Evolutionary conservation across 2,797 vertebrate genomes (phyloP), one percentile per base, ranked within the genome.

Genomic region (Brachymystax lenok): DNA sequence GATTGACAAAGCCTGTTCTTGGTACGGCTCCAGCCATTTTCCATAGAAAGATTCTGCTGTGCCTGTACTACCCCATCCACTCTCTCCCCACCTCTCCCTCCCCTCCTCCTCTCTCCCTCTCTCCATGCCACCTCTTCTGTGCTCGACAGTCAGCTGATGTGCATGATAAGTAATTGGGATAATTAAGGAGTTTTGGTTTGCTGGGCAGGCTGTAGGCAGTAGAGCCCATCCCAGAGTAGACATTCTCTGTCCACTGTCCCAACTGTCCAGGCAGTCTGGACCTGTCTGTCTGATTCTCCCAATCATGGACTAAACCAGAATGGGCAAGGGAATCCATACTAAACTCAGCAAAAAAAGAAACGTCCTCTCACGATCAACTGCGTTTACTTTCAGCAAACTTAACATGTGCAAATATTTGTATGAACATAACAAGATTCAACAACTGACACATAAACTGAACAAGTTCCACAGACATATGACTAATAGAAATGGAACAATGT

Each of bases 1-100:
- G 78, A 74, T 7, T 74, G 70, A 74, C 56, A 61, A 74, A 81
- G 80, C 75, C 71, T 79, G 68, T 79, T 77, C 77, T 69, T 82
- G 79, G 79, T 74, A 59, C 27, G 6, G 16, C 30, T 33, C 74
- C 77, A 33, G 72, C 19, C 69, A 16, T 30, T 74, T 79, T 79
- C 66, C 74, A 64, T 61, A 50, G 76, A 69, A 75, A 67, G 73
- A 10, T 51, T 16, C 50, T 28, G 6, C 50, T 66, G 24, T 16
- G 59, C 68, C 70, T 46, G 51, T 4, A 5, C 33, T 56, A 71
- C 68, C 70, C 74, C 80, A 75, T 68, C 66, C 52, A 52, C 16
- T 46, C 59, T 77, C 24, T 74, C 76, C 74, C n/a, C 27, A 2
- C 46, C 19, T 52, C 21, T 28, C 64, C 64, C 27, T 14, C 12